phyloP scores from a whole-genome alignment of 2,797 vertebrate species.

The Trichosurus vulpecula region DNA sequence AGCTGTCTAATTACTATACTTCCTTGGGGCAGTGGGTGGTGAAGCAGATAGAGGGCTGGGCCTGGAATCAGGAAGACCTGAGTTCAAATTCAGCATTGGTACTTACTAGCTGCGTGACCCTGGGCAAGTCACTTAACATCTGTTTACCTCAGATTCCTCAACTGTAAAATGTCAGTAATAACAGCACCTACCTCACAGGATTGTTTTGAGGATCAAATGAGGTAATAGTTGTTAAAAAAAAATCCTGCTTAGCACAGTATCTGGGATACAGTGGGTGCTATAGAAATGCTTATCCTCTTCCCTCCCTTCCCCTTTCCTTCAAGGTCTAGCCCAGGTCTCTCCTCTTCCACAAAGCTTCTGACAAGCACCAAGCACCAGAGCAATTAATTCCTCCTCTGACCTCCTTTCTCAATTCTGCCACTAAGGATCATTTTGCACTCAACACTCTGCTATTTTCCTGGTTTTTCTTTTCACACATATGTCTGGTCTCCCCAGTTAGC shows the following conservation, averaged over 20 bases:
- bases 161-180: not conserved
- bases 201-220: not conserved
- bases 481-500: not conserved
- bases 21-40: not conserved
- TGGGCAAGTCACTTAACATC: not conserved
- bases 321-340: not conserved
- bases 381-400: not conserved
- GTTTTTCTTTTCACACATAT: not conserved
- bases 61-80: not conserved
- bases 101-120: not conserved
- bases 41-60: not conserved
- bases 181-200: not conserved
- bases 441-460: not conserved
- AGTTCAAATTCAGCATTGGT: not conserved
- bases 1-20: not conserved
- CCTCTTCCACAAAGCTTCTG: not conserved
- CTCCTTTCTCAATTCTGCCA: not conserved
- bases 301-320: not conserved
- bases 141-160: not conserved
- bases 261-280: not conserved
- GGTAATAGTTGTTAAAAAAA: not conserved
- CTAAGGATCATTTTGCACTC: not conserved
- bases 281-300: not conserved
- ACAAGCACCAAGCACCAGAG: not conserved
- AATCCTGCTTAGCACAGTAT: not conserved